These are phyloP conservation scores for Sebastes glaucus DNA, from an alignment of 2,797 vertebrate species.

Conservation along the genomic window DNA sequence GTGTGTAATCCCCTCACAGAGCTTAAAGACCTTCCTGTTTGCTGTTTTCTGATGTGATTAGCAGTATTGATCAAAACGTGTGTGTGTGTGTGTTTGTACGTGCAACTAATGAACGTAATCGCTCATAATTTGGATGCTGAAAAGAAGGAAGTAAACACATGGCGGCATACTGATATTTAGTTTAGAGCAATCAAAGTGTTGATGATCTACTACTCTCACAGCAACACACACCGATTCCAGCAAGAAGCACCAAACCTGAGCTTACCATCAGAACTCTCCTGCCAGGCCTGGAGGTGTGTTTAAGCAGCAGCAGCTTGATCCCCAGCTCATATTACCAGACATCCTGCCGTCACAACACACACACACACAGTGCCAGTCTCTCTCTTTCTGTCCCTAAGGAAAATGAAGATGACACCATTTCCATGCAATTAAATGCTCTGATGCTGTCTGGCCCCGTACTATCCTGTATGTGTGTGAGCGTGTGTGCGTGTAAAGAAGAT, in stretches of 20 bases:
- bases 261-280: slow-evolving; percentile 14
- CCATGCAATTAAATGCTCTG: slow-evolving; percentile 65
- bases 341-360: slow-evolving; percentile 59
- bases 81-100: not conserved
- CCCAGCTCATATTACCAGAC: slow-evolving; percentile 51
- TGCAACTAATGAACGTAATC: not conserved
- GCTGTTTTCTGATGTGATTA: slow-evolving; percentile 63
- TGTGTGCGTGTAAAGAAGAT: slow-evolving; percentile 4
- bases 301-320: slow-evolving; percentile 56
- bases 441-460: slow-evolving; percentile 33
- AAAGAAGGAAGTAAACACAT: slow-evolving; percentile 9
- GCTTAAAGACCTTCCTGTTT: slow-evolving; percentile 27
- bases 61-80: slow-evolving; percentile 49
- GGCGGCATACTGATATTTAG: slow-evolving; percentile 1
- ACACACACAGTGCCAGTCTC: not conserved
- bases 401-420: slow-evolving; percentile 67
- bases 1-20: slow-evolving; percentile 57
- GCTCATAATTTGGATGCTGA: not conserved
- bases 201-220: not conserved
- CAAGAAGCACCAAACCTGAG: slow-evolving; percentile 8
- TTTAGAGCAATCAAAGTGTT: slow-evolving; percentile 12
- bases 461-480: not conserved
- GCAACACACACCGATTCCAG: not conserved
- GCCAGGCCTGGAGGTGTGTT: slow-evolving; percentile 44
- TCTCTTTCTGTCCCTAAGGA: slow-evolving; percentile 43